Percentiles rank a stretch among this genome's conserved stretches.
Conservation (phyloP, 2,888 invertebrate genomes). For the Rhyacophila evoluta region DNA sequence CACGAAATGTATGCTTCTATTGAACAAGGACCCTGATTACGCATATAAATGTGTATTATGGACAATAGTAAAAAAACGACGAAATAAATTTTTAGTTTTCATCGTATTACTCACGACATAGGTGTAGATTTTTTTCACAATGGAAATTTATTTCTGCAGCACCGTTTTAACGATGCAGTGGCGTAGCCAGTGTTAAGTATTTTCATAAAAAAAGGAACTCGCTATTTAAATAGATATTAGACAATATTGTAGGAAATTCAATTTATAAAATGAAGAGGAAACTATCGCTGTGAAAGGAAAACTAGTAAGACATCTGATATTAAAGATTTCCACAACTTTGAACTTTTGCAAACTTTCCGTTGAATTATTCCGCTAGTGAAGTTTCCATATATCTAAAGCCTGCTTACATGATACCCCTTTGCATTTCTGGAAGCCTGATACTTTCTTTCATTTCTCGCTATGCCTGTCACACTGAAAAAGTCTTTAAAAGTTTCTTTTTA, state of each 20-base stretch:
- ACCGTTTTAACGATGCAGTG: no score
- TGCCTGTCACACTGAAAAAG: constrained; percentile 41
- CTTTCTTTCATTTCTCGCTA: constrained; percentile 44
- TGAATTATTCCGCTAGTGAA: constrained; percentile 34
- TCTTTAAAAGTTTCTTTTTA: constrained; percentile 49
- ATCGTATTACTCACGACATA: no score
- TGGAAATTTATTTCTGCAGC: no score
- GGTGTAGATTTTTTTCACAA: no score
- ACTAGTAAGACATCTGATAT: neutral
- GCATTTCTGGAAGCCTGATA: constrained; percentile 42
- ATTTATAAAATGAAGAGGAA: neutral
- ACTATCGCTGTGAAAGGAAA: neutral
- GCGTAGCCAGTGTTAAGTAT: no score
- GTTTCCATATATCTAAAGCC: constrained; percentile 36
- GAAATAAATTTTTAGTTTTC: no score
- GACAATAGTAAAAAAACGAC: no score
- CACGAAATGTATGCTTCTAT: no score
- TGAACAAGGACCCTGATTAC: no score
- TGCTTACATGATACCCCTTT: constrained; percentile 35
- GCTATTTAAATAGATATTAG: no score
- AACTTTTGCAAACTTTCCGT: neutral
- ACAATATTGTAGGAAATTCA: neutral
- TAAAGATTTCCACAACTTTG: neutral
- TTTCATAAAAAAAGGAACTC: no score
- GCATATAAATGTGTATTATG: no score